Percentiles rank a stretch among this genome's conserved stretches.
These are phyloP conservation scores for Merops nubicus DNA, from an alignment of 2,113 vertebrate genomes.

Conservation along the genomic window DNA sequence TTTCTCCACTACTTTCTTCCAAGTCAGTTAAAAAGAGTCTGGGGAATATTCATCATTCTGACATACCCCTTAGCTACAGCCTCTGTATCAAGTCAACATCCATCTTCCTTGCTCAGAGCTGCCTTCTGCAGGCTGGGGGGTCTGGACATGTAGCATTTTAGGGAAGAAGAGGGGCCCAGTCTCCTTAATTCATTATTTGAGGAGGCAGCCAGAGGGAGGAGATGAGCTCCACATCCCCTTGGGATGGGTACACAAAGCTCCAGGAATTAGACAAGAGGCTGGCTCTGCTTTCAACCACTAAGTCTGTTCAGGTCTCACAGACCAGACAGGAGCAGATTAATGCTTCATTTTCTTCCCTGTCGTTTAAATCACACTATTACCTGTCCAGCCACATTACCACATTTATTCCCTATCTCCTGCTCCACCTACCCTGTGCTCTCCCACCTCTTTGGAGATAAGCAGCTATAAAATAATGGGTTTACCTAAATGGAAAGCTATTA, in stretches of 20 bases:
- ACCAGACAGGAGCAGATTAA: background rate
- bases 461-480: background rate
- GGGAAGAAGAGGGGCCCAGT: background rate
- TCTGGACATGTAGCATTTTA: background rate
- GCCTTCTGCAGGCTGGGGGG: background rate
- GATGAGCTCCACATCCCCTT: background rate
- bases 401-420: background rate
- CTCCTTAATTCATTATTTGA: background rate
- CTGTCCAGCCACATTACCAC: background rate
- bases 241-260: background rate
- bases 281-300: background rate
- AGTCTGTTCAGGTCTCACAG: background rate
- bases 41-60: conserved; percentile 30
- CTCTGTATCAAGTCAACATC: background rate
- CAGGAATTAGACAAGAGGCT: background rate
- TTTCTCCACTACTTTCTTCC: background rate
- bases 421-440: background rate
- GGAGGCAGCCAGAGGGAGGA: background rate
- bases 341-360: background rate
- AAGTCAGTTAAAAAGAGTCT: background rate
- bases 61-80: background rate
- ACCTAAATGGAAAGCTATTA: background rate
- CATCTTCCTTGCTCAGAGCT: background rate
- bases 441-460: background rate
- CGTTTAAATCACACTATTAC: background rate